These are phyloP conservation scores for Pimpla rufipes DNA, from an alignment of 2,888 invertebrate species.

Conservation along the genomic window DNA sequence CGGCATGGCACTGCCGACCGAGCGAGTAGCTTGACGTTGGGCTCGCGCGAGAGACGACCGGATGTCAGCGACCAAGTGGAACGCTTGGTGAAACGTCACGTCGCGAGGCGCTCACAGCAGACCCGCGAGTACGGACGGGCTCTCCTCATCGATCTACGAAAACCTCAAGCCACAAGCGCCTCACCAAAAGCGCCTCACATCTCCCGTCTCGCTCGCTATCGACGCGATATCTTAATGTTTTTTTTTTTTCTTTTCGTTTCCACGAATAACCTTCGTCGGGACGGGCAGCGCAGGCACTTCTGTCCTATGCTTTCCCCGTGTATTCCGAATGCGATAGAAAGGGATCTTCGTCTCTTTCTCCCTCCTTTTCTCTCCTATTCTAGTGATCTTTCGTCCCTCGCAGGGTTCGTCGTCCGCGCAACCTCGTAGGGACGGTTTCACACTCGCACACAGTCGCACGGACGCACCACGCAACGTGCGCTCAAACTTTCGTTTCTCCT, in stretches of 20 bases:
- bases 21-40: not conserved
- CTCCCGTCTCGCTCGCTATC: not conserved
- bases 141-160: not conserved
- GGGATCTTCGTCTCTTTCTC: not conserved
- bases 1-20: not conserved
- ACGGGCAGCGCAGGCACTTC: not conserved
- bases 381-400: conserved; percentile 69
- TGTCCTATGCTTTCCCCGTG: not conserved
- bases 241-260: not conserved
- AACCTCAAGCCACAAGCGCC: not conserved
- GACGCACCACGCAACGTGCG: not conserved
- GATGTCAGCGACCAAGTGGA: conserved; percentile 63
- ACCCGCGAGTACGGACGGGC: not conserved
- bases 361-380: conserved; percentile 27
- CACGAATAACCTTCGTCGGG: not conserved
- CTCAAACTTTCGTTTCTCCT: no score
- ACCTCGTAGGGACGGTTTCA: conserved; percentile 37
- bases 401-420: conserved; percentile 79
- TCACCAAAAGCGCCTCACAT: not conserved
- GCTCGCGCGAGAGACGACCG: conserved; percentile 58
- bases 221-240: not conserved
- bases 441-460: conserved; percentile 2
- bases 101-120: conserved; percentile 6
- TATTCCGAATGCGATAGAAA: not conserved
- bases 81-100: conserved; percentile 61